These are phyloP conservation scores for Speoplatyrhinus poulsoni DNA, from an alignment of 2,113 vertebrate species.

Conservation along the genomic window DNA sequence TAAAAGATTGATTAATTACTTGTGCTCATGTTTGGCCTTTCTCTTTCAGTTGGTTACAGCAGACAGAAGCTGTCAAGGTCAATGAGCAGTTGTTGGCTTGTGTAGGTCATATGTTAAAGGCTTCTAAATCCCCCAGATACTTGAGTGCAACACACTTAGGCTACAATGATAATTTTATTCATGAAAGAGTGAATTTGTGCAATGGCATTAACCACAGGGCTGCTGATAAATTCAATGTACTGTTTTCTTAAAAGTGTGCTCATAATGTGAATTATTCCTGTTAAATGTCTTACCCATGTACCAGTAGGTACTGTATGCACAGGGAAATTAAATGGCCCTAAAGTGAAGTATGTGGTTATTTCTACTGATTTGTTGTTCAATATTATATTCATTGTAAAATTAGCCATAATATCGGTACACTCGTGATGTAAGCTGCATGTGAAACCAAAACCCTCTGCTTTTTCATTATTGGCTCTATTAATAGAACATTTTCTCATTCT, in stretches of 20 bases:
- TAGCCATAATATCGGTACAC: too few relatives aligned
- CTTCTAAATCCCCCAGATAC: neutral
- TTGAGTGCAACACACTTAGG: slow-evolving; percentile 8
- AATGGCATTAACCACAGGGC: too few relatives aligned
- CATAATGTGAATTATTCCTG: too few relatives aligned
- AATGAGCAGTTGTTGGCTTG: neutral
- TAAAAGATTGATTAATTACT: slow-evolving; percentile 60
- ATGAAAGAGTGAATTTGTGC: neutral
- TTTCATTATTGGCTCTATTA: too few relatives aligned
- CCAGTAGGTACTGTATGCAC: neutral
- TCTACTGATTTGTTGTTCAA: too few relatives aligned
- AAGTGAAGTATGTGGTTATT: neutral
- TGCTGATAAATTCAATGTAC: too few relatives aligned
- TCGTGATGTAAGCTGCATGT: too few relatives aligned
- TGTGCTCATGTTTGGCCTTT: slow-evolving; percentile 38
- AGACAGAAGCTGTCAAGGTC: slow-evolving; percentile 51
- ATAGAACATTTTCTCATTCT: too few relatives aligned
- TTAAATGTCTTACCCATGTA: neutral
- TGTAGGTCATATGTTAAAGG: slow-evolving; percentile 30
- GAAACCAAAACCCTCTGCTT: too few relatives aligned
- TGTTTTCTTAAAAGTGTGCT: too few relatives aligned
- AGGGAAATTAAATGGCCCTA: neutral
- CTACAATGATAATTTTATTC: neutral
- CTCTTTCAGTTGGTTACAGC: slow-evolving; percentile 36
- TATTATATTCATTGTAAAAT: too few relatives aligned